phyloP scores from a whole-genome alignment of 2,113 vertebrate genomes.

The Lycaon pictus region DNA sequence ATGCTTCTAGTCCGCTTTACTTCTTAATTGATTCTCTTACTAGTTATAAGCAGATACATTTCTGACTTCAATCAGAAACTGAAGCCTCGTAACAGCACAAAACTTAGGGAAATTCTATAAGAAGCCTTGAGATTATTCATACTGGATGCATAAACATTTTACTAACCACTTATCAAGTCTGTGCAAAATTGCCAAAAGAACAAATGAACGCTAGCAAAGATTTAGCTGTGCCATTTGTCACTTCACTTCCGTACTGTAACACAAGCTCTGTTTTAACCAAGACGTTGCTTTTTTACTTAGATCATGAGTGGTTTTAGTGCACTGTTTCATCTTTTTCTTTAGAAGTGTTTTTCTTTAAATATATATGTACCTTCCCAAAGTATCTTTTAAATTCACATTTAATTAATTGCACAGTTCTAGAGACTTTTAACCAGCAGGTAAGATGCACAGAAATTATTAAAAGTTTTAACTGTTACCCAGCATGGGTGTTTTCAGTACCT shows the following conservation, averaged over 20 bases:
- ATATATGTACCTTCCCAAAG: not conserved
- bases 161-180: not conserved
- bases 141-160: not conserved
- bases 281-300: not conserved
- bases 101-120: not conserved
- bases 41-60: not conserved
- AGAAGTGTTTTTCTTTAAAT: slow-evolving; percentile 50
- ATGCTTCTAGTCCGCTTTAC: not conserved
- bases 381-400: slow-evolving; percentile 3
- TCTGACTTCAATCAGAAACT: not conserved
- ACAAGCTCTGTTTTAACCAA: not conserved
- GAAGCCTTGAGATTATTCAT: slow-evolving; percentile 27
- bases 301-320: not conserved
- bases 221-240: not conserved
- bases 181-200: not conserved
- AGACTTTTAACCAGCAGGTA: slow-evolving; percentile 30
- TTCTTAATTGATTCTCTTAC: not conserved
- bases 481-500: not conserved
- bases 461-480: not conserved
- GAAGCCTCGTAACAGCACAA: not conserved
- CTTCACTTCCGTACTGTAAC: not conserved
- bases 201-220: not conserved
- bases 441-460: not conserved
- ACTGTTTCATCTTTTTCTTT: not conserved
- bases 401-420: not conserved